These are phyloP conservation scores for Octodonta nipae DNA, from an alignment of 2,888 invertebrate genomes.

Conservation along the genomic window DNA sequence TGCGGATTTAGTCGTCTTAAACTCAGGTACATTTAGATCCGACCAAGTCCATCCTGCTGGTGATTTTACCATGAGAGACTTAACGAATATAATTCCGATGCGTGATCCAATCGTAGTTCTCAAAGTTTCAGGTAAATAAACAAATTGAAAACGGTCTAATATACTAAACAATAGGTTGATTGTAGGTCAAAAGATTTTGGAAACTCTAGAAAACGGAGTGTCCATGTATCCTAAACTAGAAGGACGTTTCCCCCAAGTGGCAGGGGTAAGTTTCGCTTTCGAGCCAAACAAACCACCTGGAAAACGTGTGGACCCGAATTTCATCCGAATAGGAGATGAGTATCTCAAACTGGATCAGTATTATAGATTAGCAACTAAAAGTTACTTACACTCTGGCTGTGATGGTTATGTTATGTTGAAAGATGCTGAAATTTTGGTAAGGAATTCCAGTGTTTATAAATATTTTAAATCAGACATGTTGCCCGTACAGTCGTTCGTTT, in stretches of 20 bases:
- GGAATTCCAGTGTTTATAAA: too few relatives aligned
- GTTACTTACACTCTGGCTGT: slow-evolving; percentile 65
- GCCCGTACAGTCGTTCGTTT: too few relatives aligned
- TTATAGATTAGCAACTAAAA: slow-evolving; percentile 70
- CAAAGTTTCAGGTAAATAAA: slow-evolving; percentile 47
- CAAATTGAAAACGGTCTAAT: slow-evolving; percentile 1
- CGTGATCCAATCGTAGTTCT: slow-evolving; percentile 69
- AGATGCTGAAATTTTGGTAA: slow-evolving; percentile 58
- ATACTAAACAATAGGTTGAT: not conserved
- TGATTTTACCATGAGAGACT: slow-evolving; percentile 70
- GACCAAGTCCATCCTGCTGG: slow-evolving; percentile 73
- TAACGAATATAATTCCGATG: slow-evolving; percentile 74
- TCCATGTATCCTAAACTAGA: slow-evolving; percentile 75
- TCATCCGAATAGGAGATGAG: slow-evolving; percentile 75
- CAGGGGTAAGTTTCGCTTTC: slow-evolving; percentile 65
- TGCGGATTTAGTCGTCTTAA: slow-evolving; percentile 72
- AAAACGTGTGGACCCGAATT: slow-evolving; percentile 52
- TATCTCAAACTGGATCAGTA: slow-evolving; percentile 56
- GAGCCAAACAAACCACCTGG: slow-evolving; percentile 58
- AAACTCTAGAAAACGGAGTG: slow-evolving; percentile 72
- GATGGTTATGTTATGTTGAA: slow-evolving; percentile 76
- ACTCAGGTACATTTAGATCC: slow-evolving; percentile 75
- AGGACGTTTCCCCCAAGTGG: slow-evolving; percentile 78
- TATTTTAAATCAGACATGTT: too few relatives aligned
- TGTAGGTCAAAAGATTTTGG: slow-evolving; percentile 49